Base-by-base conservation (phyloP, 2,888 invertebrate species). In the Cinara cedri region DNA sequence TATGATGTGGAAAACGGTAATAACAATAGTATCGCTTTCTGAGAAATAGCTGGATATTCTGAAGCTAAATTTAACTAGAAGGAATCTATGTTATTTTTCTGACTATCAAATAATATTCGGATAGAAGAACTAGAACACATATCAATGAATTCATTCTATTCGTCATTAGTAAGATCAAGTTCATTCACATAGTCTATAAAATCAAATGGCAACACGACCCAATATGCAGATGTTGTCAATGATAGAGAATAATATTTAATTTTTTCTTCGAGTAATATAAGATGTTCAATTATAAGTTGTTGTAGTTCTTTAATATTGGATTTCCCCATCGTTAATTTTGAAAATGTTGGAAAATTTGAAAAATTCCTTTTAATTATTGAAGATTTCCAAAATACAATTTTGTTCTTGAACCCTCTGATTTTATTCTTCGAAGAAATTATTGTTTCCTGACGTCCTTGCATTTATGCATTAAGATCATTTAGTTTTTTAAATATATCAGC, bases 401-500 rank as follows among this genome's bases (percentile, higher is more conserved):
- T 72, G 26, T 72, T 57, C 57, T 55, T 51, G n/a, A 72, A 72
- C n/a, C n/a, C 42, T 57, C 19, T 72, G n/a, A 34, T 55, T 57
- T 51, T 72, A 13, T 72, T 62, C 19, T 44, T 46, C 1, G 60
- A 57, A 72, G 72, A 60, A 46, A 72, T 44, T 57, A 72, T 72
- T 44, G 34, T 70, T 70, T 70, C 19, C 42, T 70, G 26, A 54
- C 55, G n/a, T 42, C 70, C 51, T 55, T 70, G 72, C 44, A 72
- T 72, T 46, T 44, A 60, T 44, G 16, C 24, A 60, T 82, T 82
- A n/a, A 82, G 55, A n/a, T 62, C 62, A 63, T 82, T 80, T 70
- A 81, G 55, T 49, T 82, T 74, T 66, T 82, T 74, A 46, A 82
- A 82, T 74, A 82, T 82, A 63, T 82, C 82, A 46, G 76, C 78